A percentile compares a stretch with the other conserved stretches of the same genome.
phyloP scores from a whole-genome alignment of 2,113 vertebrate genomes.

The Guaruba guarouba region DNA sequence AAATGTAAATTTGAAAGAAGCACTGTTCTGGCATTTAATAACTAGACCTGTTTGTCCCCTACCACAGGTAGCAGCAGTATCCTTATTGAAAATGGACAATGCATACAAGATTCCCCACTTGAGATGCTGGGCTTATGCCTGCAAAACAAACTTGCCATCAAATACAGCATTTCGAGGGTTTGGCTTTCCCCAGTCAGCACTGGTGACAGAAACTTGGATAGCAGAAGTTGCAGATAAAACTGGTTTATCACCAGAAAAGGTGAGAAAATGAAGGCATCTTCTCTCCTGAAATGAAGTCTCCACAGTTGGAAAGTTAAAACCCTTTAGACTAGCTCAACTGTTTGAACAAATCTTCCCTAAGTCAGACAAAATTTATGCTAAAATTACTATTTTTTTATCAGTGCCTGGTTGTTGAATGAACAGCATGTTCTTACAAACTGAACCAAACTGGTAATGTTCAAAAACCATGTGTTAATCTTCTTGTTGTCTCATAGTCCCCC shows the following conservation, averaged over 20 bases:
- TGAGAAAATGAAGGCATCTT: constrained; percentile 10
- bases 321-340: background rate
- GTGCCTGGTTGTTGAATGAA: background rate
- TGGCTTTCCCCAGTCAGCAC: constrained; percentile 79
- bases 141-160: constrained; percentile 85
- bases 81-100: constrained; percentile 82
- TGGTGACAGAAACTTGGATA: constrained; percentile 82
- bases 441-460: background rate
- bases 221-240: constrained; percentile 75
- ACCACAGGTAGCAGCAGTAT: constrained; percentile 75
- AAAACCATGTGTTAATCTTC: background rate
- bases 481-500: background rate
- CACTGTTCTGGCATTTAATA: background rate
- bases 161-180: constrained; percentile 84
- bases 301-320: background rate
- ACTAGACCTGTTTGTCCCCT: background rate
- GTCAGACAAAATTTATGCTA: background rate
- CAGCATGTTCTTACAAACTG: background rate
- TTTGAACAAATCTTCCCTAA: background rate
- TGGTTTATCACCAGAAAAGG: constrained; percentile 76
- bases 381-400: background rate
- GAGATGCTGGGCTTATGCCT: constrained; percentile 56
- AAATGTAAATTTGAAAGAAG: background rate
- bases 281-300: background rate
- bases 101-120: constrained; percentile 83